Percentiles rank a stretch among this genome's conserved stretches.
Evolutionary conservation across 2,113 vertebrate genomes (phyloP).

Genomic region (Centrocercus urophasianus): DNA sequence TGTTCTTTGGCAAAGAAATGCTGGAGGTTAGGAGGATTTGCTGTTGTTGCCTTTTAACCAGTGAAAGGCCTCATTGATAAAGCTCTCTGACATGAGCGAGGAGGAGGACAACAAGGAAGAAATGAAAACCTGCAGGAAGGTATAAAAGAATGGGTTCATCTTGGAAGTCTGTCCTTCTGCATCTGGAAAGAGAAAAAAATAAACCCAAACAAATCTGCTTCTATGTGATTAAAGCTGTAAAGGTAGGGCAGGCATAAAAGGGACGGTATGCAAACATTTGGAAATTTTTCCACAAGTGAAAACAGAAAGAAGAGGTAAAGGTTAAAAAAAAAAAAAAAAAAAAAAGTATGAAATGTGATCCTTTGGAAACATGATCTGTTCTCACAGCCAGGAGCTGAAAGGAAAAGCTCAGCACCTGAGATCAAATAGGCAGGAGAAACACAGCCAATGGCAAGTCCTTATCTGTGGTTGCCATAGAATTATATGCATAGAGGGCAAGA

Average conservation of each 20-base stretch:
- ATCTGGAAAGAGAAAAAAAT: background rate
- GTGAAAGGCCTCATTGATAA: background rate
- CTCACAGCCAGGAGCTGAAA: background rate
- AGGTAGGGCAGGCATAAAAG: background rate
- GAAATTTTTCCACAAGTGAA: background rate
- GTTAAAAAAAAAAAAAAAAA: background rate
- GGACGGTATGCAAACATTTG: background rate
- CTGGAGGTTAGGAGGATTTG: background rate
- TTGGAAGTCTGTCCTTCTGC: background rate
- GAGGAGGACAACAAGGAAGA: background rate
- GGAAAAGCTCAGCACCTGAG: background rate
- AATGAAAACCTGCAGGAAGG: background rate
- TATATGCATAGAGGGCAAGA: background rate
- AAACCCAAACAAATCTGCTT: background rate
- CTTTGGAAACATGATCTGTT: background rate
- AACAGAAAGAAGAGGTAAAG: background rate
- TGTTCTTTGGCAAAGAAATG: background rate
- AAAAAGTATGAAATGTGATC: background rate
- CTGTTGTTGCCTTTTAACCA: background rate
- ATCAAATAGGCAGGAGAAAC: background rate
- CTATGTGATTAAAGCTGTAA: background rate
- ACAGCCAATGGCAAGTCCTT: background rate
- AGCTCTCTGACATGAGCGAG: background rate
- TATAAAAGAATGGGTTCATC: background rate
- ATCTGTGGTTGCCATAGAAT: fast-evolving